Conservation (phyloP, 2,797 vertebrate genomes). For the Pipistrellus kuhlii region DNA sequence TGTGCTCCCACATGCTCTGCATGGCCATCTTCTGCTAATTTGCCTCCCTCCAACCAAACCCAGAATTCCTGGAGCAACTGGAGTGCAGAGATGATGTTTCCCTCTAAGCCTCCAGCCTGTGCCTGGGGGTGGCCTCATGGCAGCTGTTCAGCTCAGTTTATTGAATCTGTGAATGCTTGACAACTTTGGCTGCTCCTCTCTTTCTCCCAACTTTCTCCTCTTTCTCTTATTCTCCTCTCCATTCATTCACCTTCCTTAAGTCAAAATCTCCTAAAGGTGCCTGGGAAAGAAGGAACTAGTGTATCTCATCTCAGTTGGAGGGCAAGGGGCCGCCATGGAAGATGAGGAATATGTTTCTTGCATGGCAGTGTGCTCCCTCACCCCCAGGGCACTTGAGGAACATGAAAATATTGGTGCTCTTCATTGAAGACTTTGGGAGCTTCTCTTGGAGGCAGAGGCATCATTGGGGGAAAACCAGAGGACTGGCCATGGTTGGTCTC, state of each 20-base stretch:
- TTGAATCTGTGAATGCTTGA: background rate
- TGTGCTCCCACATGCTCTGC: no score
- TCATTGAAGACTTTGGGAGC: background rate
- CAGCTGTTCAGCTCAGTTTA: background rate
- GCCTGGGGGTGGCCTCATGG: background rate
- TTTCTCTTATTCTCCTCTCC: background rate
- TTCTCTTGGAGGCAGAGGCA: background rate
- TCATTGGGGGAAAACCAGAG: background rate
- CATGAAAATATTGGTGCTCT: background rate
- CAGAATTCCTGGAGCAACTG: background rate
- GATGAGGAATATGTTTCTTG: background rate
- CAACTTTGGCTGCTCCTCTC: background rate
- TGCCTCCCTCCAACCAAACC: background rate
- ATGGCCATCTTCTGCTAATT: background rate
- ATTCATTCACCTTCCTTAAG: conserved; percentile 11
- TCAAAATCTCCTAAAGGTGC: background rate
- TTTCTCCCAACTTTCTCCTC: background rate
- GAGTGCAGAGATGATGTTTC: background rate
- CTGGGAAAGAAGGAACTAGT: background rate
- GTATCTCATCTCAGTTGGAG: background rate
- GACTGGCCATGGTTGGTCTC: background rate
- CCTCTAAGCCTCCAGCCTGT: background rate
- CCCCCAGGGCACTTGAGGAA: background rate
- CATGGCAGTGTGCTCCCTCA: no score
- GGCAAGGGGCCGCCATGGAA: background rate